phyloP scores from a whole-genome alignment of 2,113 vertebrate genomes.

The Nesogale talazaci region DNA sequence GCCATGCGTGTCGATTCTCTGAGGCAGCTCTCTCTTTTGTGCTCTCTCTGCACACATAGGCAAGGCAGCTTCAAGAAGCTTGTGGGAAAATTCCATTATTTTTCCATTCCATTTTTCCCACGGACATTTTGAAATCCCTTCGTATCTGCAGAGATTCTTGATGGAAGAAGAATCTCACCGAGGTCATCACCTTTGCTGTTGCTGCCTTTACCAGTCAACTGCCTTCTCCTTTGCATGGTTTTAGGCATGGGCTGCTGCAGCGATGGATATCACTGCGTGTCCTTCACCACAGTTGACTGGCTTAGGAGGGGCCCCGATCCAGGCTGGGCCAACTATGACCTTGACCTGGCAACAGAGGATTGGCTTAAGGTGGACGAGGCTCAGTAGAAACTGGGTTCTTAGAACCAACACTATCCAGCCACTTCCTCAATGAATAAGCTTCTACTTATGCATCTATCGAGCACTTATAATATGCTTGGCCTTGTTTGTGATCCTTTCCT shows the following conservation, averaged over 20 bases:
- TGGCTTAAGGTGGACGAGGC: background rate
- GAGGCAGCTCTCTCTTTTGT: background rate
- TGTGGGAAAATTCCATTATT: no score
- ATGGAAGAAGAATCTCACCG: background rate
- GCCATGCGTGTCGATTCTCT: background rate
- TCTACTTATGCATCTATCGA: background rate
- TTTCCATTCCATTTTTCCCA: no score
- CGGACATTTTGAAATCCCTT: no score
- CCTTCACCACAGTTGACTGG: no score
- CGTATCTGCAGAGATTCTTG: background rate
- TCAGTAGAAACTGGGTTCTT: background rate
- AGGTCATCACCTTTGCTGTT: background rate
- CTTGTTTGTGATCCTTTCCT: background rate
- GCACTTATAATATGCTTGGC: fast-evolving
- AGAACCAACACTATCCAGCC: background rate
- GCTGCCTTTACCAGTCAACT: background rate
- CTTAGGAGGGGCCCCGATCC: background rate
- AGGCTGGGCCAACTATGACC: background rate
- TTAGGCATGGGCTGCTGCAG: background rate
- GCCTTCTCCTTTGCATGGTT: background rate
- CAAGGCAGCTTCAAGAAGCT: no score
- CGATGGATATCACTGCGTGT: fast-evolving
- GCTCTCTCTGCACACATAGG: background rate
- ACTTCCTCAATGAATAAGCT: background rate
- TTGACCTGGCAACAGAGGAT: background rate